Evolutionary conservation across 1,140 invertebrate species (phyloP), one percentile per base, ranked within the genome.

Genomic region (Epicauta chinensis): DNA sequence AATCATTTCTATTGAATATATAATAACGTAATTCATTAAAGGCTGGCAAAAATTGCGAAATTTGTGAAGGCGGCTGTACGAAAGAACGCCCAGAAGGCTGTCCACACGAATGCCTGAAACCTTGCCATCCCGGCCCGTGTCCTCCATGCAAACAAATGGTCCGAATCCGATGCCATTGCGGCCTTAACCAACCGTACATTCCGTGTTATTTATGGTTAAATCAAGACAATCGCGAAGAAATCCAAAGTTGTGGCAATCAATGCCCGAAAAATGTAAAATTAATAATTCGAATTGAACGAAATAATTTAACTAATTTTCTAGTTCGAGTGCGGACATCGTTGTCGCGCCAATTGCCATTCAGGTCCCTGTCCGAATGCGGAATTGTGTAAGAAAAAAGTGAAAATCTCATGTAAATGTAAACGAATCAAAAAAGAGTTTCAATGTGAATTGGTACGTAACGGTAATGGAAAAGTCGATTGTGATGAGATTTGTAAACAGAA

Each of bases 241-340:
- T 86, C 55, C 73, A 83, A 16, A 82, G 81, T 50, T 93, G 91
- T 67, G 81, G 82, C 39, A 90, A 90, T 68, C 87, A 87, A 51
- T 97, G 93, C 67, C 84, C 90, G 1, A 91, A 86, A 73, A 83
- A 80, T 75, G 87, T 90, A 72, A 77, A 34, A 34, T n/a, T n/a
- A 34, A 0, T 11, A 2, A 46, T 55, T 51, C n/a, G n/a, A 37
- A 16, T 23, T 55, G 23, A 30, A 38, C 46, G 53, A 44, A 39
- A 48, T 45, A 53, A 55, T n/a, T 34, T 11, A 12, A 23, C 1
- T 43, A 29, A 11, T 40, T 56, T 77, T 73, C 12, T 50, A 83
- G 77, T 81, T 83, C 60, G 58, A 74, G 15, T 88, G 85, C 65
- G 83, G 83, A 1, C 90, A 93, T 73, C 77, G 83, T 10, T 96